Percentiles rank a stretch among this genome's conserved stretches.
Evolutionary conservation across 2,113 vertebrate species (phyloP).

Genomic region (Ellobius talpinus): DNA sequence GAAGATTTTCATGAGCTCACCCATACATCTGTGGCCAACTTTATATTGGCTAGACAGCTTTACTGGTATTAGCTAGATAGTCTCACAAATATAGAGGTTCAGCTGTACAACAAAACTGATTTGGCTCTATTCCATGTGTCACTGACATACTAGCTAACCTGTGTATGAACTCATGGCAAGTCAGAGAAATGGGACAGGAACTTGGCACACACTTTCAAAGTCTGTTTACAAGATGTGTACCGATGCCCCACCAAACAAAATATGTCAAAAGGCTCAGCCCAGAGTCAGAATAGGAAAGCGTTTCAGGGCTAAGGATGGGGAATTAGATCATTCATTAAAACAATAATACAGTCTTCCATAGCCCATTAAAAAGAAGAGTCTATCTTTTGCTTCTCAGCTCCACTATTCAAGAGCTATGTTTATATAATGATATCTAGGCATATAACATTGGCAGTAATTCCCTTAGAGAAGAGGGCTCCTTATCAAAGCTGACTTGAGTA

Average conservation of each 20-base stretch:
- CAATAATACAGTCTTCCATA: neutral
- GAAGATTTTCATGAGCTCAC: neutral
- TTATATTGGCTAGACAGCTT: neutral
- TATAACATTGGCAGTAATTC: neutral
- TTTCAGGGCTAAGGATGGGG: neutral
- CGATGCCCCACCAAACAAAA: neutral
- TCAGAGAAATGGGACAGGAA: constrained; percentile 16
- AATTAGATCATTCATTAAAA: constrained; percentile 13
- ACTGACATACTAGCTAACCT: neutral
- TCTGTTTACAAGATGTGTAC: neutral
- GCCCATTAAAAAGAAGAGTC: neutral
- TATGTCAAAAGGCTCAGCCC: neutral
- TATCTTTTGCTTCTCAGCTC: neutral
- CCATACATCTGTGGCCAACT: neutral
- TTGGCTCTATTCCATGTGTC: neutral
- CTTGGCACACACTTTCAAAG: neutral
- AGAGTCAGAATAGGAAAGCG: neutral
- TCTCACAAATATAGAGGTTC: neutral
- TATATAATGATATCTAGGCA: neutral
- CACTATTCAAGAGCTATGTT: neutral
- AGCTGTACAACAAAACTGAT: neutral
- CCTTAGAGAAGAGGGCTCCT: neutral
- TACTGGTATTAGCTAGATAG: neutral
- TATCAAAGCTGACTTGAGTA: constrained; percentile 31
- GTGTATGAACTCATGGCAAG: neutral